phyloP scores from a whole-genome alignment of 1,140 invertebrate species.

The Tigriopus japonicus region DNA sequence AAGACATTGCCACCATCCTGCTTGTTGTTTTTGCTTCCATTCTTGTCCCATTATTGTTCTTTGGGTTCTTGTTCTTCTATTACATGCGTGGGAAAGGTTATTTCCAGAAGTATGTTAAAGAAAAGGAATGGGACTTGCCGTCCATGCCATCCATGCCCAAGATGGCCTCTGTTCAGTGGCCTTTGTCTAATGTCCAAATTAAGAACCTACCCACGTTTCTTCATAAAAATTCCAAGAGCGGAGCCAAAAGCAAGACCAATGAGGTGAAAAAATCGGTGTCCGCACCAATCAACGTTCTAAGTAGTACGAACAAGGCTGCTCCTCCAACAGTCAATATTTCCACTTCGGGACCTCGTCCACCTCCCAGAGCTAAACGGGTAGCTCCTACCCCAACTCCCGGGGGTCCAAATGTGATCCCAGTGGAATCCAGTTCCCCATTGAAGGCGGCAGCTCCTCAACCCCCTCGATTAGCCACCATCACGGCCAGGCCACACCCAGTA shows the following conservation, averaged over 20 bases:
- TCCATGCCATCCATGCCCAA: neutral
- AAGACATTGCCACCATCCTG: neutral
- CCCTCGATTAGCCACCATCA: neutral
- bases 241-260: neutral
- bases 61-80: slow-evolving; percentile 16
- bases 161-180: neutral
- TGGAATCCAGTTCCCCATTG: neutral
- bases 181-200: neutral
- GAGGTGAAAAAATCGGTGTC: too few relatives aligned
- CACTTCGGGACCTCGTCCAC: neutral
- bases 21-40: slow-evolving; percentile 12
- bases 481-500: neutral
- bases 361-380: neutral
- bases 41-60: neutral
- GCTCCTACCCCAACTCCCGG: too few relatives aligned
- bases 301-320: too few relatives aligned
- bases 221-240: neutral
- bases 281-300: too few relatives aligned
- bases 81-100: slow-evolving; percentile 17
- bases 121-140: slow-evolving; percentile 13
- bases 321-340: too few relatives aligned
- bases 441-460: neutral
- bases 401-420: too few relatives aligned
- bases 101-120: slow-evolving; percentile 15
- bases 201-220: neutral